Evolutionary conservation across 1,140 invertebrate species (phyloP), one percentile per base, ranked within the genome.

Genomic region (Oedothorax gibbosus): DNA sequence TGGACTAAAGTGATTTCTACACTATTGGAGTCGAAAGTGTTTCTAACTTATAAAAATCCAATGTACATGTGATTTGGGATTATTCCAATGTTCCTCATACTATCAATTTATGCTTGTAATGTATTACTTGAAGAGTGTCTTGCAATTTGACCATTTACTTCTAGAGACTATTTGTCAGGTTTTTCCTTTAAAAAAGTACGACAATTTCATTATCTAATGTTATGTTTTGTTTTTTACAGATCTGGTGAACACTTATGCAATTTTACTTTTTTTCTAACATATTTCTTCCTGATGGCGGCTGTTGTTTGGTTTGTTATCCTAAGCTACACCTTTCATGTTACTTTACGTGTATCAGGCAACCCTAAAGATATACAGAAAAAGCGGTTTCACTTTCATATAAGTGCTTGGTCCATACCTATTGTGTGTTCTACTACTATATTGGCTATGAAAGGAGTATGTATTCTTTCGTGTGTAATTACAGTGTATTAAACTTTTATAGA

Each of bases 291-390:
- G 87, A 97, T 98, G 91, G 96, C 97, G 64, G 96, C 95, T 53
- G 94, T 96, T 89, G 95, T 98, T 60, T 99, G 98, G 97, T 96
- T 99, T 92, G 96, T 98, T 11, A 96, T 99, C 87, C 93, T 99
- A 56, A 95, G 97, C 0, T 97, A 99, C 89, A 94, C 96, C 11
- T 98, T 96, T 96, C 94, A 98, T 88, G 94, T 97, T 91, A 96
- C 95, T 87, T 94, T 96, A 86, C 93, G 93, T 90, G 94, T 94
- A 51, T 91, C 96, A 86, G 95, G 95, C 92, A 14, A 87, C 64
- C 64, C 81, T 0, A 66, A 97, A 90, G 96, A 98, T 87, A 92
- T 95, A 53, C 95, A 98, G 87, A 96, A 97, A 90, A 94, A 94
- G 0, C 90, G 91, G 76, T 94, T 94, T 0, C 98, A 98, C 89